Conservation (phyloP, 2,888 invertebrate genomes). For the Euspilapteryx auroguttella region DNA sequence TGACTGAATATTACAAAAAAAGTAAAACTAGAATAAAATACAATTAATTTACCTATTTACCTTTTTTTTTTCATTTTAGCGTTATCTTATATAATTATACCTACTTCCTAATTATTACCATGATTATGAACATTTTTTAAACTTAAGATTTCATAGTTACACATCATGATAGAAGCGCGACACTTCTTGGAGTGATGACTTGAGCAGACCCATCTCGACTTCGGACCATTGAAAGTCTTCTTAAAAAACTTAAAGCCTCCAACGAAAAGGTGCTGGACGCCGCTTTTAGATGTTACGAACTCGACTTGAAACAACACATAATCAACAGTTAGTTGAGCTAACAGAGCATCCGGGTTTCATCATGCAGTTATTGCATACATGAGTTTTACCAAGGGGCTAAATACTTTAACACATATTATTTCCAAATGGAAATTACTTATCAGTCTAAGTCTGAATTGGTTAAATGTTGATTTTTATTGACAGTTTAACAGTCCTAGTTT, state of each 20-base stretch:
- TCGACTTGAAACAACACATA: constrained; percentile 2
- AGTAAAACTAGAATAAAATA: too few relatives aligned
- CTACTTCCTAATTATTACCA: background rate
- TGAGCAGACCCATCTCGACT: constrained; percentile 8
- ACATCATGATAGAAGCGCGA: constrained; percentile 1
- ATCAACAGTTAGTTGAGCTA: too few relatives aligned
- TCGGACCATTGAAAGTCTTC: background rate
- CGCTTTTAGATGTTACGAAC: constrained; percentile 2
- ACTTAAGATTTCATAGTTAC: background rate
- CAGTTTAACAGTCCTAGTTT: too few relatives aligned
- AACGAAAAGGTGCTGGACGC: constrained; percentile 1
- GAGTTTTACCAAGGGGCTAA: too few relatives aligned
- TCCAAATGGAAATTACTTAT: too few relatives aligned
- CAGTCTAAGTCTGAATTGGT: too few relatives aligned
- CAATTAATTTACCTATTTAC: too few relatives aligned
- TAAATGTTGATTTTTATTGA: too few relatives aligned
- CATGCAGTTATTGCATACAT: too few relatives aligned
- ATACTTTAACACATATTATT: too few relatives aligned
- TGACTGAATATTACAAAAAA: too few relatives aligned
- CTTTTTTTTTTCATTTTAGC: background rate
- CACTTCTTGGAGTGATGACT: constrained; percentile 6
- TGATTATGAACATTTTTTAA: constrained; percentile 4
- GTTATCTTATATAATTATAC: background rate
- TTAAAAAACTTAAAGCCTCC: constrained; percentile 1
- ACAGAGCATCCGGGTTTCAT: too few relatives aligned